Conservation (phyloP, 2,113 vertebrate genomes). For the Ciconia stormi region DNA sequence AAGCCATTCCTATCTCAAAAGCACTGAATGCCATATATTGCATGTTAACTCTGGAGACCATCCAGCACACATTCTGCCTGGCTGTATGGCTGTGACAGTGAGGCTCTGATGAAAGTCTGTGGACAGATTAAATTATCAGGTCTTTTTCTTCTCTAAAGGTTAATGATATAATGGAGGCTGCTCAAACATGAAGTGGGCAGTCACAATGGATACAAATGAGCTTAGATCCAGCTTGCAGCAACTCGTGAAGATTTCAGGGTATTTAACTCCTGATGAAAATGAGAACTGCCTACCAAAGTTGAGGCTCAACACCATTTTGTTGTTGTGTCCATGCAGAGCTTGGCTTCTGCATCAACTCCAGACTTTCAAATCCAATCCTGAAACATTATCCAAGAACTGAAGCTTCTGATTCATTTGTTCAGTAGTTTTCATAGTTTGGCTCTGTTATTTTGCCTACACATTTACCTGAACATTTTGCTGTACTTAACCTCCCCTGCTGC, state of each 20-base stretch:
- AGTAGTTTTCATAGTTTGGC: background rate
- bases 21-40: background rate
- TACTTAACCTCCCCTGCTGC: background rate
- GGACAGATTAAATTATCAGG: background rate
- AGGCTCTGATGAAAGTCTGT: background rate
- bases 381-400: background rate
- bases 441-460: background rate
- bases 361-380: background rate
- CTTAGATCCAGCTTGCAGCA: background rate
- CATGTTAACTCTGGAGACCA: background rate
- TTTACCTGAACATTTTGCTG: background rate
- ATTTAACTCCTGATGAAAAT: background rate
- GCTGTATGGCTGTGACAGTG: background rate
- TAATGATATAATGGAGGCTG: background rate
- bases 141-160: background rate
- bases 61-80: background rate
- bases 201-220: background rate
- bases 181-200: background rate
- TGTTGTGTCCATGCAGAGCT: background rate
- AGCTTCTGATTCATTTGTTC: background rate
- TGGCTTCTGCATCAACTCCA: background rate
- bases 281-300: background rate
- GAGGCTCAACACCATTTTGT: background rate
- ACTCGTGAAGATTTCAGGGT: background rate
- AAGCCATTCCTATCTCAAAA: background rate